Percentiles rank a stretch among this genome's conserved stretches.
phyloP scores from a whole-genome alignment of 2,888 invertebrate genomes.

The Gymnosoma rotundatum region DNA sequence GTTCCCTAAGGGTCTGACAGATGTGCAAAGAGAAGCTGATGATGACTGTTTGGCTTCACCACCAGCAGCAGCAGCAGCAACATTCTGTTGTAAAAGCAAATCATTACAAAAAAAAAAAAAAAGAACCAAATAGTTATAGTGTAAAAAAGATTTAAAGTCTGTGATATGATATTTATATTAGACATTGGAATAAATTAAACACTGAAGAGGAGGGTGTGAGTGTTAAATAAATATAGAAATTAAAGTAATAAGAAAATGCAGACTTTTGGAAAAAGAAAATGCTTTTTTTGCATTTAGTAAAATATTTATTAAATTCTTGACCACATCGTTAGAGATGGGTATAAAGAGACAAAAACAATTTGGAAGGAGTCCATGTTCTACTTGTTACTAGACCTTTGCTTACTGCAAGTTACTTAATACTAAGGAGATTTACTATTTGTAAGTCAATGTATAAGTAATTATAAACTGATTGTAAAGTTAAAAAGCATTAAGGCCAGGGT shows the following conservation, averaged over 20 bases:
- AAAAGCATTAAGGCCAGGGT: too few species aligned
- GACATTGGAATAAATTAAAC: slow-evolving; percentile 57
- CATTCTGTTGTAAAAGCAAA: neutral
- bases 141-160: slow-evolving; percentile 63
- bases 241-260: slow-evolving; percentile 28
- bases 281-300: neutral
- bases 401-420: slow-evolving; percentile 7
- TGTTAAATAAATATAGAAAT: slow-evolving; percentile 41
- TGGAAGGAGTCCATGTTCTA: neutral
- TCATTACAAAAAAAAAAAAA: neutral
- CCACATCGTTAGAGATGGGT: neutral
- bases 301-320: slow-evolving; percentile 38
- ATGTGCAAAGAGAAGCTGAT: slow-evolving; percentile 46
- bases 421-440: neutral
- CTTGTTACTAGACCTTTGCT: neutral
- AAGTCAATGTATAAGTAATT: too few species aligned
- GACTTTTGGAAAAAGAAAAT: slow-evolving; percentile 1
- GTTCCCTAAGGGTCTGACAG: slow-evolving; percentile 54
- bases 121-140: slow-evolving; percentile 2
- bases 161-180: slow-evolving; percentile 59
- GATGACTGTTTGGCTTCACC: slow-evolving; percentile 28
- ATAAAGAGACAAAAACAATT: neutral
- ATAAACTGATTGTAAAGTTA: too few species aligned
- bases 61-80: slow-evolving; percentile 6
- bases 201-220: neutral